Base-by-base conservation (phyloP, 2,113 vertebrate genomes). In the Melospiza melodia region DNA sequence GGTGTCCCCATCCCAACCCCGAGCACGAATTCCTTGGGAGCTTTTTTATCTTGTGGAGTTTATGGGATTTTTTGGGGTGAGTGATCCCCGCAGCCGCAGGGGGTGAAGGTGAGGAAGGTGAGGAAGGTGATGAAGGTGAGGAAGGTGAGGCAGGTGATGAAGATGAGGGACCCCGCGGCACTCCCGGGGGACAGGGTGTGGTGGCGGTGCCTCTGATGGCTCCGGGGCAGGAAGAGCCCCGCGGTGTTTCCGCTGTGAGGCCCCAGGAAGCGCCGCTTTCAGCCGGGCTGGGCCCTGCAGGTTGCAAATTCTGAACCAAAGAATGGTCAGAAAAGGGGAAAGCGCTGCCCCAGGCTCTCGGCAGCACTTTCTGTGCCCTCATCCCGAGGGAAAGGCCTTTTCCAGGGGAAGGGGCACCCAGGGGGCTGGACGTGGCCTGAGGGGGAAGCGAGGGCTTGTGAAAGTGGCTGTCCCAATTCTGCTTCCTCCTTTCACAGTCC, bases 401-500 rank as follows among this genome's bases (percentile, higher is more conserved):
- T 37, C 74, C 2, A 1, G 78, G 81, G 18, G 35, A 31, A 6
- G 2, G 28, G 31, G 28, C 51, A 10, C 3, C 31, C n/a, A 1
- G 25, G 21, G 61, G 12, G 9, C 46, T 31, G 84, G 31, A 16
- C 41, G 1, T 15, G 54, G 61, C 37, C 23, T 44, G 84, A 79
- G 1, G 8, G 8, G 94, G 90, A 94, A 94, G 48, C 1, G 7
- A 12, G 33, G 3, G 18, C 87, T 96, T 95, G 91, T 94, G 95
- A 84, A 96, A 97, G 18, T 4, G 3, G 23, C 75, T 93, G 96
- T 91, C 84, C 93, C 94, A 89, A 83, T 91, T 94, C 83, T 2
- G 41, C 95, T 97, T 96, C 95, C 96, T 93, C 84, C 94, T 94
- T 96, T 43, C 0, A 0, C 67, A 7, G 74, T 94, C 95, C 84